These are phyloP conservation scores for Coilia nasus DNA, from an alignment of 2,797 vertebrate genomes.

Conservation along the genomic window DNA sequence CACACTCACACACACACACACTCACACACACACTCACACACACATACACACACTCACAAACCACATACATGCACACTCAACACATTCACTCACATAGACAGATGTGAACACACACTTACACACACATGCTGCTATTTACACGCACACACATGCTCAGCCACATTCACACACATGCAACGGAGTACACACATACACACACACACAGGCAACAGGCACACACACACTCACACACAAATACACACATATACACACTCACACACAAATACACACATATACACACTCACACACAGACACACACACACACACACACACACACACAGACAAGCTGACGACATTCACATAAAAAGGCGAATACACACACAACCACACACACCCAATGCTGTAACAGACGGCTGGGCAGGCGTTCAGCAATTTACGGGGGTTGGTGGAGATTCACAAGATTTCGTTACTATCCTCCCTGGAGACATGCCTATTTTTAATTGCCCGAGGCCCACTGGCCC, in stretches of 20 bases:
- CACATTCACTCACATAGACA: too few species aligned
- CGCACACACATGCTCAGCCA: not conserved
- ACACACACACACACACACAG: not conserved
- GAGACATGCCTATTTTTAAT: not conserved
- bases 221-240: not conserved
- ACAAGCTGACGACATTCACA: not conserved
- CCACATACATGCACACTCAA: not conserved
- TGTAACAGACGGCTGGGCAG: not conserved
- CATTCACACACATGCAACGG: not conserved
- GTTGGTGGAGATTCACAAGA: not conserved
- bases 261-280: not conserved
- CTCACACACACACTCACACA: too few species aligned
- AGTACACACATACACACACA: not conserved
- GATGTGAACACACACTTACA: too few species aligned
- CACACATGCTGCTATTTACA: not conserved
- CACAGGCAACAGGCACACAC: not conserved
- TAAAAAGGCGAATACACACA: not conserved
- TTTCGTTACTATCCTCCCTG: not conserved
- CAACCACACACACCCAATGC: not conserved
- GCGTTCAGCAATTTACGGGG: not conserved
- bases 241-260: not conserved
- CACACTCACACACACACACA: slow-evolving; percentile 21
- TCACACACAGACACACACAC: not conserved
- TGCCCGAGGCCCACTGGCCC: not conserved
- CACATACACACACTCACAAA: not conserved